Evolutionary conservation across 2,888 invertebrate species (phyloP).

Genomic region (Metellina segmentata): DNA sequence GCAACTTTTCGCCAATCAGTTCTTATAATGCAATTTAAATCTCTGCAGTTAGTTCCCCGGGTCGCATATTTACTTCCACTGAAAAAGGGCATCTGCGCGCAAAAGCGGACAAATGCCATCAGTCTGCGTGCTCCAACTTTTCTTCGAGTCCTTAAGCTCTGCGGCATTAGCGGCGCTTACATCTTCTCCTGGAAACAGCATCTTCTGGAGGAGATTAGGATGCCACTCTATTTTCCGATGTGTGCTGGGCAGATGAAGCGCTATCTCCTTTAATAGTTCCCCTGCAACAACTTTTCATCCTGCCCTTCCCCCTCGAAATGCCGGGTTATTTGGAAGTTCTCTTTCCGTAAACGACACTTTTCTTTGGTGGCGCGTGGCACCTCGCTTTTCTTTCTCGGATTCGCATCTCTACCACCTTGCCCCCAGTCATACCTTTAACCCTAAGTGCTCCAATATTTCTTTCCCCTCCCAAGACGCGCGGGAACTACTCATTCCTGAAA

Average conservation of each 20-base stretch:
- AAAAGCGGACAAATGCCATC: conserved; percentile 71
- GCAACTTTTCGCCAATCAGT: conserved; percentile 74
- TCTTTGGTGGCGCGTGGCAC: conserved; percentile 59
- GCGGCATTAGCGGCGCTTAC: conserved; percentile 65
- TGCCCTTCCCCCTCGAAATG: conserved; percentile 46
- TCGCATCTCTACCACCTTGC: conserved; percentile 27
- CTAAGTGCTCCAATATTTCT: conserved; percentile 76
- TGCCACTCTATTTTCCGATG: conserved; percentile 15
- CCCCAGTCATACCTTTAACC: conserved; percentile 72
- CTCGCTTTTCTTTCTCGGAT: conserved; percentile 19
- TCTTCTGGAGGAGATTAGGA: conserved; percentile 61
- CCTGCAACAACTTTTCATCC: conserved; percentile 75
- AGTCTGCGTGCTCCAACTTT: conserved; percentile 43
- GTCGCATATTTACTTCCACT: conserved; percentile 64
- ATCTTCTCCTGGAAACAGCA: conserved; percentile 46
- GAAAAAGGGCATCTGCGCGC: conserved; percentile 28
- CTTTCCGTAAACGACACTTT: conserved; percentile 75
- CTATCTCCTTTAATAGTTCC: conserved; percentile 76
- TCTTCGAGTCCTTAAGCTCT: conserved; percentile 48
- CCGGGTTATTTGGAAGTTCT: conserved; percentile 74
- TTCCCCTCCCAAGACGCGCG: conserved; percentile 59
- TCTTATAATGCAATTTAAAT: conserved; percentile 76
- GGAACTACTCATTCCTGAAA: conserved; percentile 74
- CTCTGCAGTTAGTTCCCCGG: conserved; percentile 57
- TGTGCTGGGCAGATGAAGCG: conserved; percentile 66